Evolutionary conservation across 2,888 invertebrate species (phyloP).

Genomic region (Tanytarsus gracilentus): DNA sequence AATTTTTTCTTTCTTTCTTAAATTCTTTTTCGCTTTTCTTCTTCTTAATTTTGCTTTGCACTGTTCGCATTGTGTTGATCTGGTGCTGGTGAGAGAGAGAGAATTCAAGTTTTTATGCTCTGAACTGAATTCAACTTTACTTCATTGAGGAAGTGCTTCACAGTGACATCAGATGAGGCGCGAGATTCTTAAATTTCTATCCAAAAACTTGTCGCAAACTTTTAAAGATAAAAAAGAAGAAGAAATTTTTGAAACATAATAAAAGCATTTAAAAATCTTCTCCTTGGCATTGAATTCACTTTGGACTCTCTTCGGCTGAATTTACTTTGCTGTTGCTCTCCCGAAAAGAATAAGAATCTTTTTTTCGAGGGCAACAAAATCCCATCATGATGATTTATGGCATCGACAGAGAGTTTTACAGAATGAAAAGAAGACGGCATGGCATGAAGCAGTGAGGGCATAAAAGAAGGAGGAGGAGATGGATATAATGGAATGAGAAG

Average conservation of each 20-base stretch:
- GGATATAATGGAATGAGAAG: neutral
- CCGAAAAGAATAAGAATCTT: conserved; percentile 7
- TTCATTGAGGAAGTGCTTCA: too few relatives aligned
- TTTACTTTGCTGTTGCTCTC: neutral
- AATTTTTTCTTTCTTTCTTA: conserved; percentile 12
- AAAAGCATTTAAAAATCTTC: too few relatives aligned
- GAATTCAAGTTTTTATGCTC: too few relatives aligned
- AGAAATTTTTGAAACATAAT: too few relatives aligned
- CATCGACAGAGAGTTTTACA: neutral
- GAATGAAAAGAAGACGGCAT: neutral
- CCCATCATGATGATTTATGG: conserved; percentile 25
- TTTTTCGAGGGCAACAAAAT: conserved; percentile 11
- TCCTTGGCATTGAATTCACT: too few relatives aligned
- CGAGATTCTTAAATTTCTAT: too few relatives aligned
- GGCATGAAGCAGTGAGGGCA: neutral
- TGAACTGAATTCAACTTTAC: too few relatives aligned
- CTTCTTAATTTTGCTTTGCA: neutral
- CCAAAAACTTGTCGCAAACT: too few relatives aligned
- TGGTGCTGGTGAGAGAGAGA: neutral
- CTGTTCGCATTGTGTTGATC: neutral
- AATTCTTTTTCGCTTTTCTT: conserved; percentile 6
- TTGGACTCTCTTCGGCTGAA: too few relatives aligned
- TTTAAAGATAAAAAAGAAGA: neutral
- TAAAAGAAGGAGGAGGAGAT: neutral
- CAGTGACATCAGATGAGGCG: too few relatives aligned